Evolutionary conservation across 2,113 vertebrate species (phyloP).

Genomic region (Patagioenas fasciata): DNA sequence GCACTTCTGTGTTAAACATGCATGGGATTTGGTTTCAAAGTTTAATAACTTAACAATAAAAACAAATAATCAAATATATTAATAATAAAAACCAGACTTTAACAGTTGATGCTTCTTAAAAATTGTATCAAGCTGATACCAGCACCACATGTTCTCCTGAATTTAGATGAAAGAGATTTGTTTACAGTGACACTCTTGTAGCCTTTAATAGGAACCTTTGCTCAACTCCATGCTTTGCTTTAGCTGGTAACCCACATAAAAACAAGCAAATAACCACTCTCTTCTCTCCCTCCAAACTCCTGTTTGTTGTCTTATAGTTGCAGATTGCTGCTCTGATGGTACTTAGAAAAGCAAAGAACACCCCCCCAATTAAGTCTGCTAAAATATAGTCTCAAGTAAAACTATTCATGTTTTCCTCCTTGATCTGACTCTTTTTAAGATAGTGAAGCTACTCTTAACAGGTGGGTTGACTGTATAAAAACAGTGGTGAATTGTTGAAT

Average conservation of each 20-base stretch:
- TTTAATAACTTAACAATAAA: not conserved
- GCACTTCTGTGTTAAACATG: not conserved
- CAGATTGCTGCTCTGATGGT: not conserved
- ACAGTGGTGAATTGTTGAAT: not conserved
- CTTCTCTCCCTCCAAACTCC: not conserved
- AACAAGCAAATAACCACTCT: not conserved
- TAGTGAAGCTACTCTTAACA: not conserved
- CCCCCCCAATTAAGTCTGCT: not conserved
- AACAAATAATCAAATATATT: not conserved
- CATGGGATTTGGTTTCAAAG: not conserved
- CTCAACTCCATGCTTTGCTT: not conserved
- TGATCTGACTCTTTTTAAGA: not conserved
- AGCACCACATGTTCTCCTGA: not conserved
- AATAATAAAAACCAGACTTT: not conserved
- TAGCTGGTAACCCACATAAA: not conserved
- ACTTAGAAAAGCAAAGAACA: not conserved
- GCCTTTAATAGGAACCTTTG: not conserved
- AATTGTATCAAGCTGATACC: not conserved
- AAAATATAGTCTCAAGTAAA: not conserved
- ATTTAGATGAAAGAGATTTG: not conserved
- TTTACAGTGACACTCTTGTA: not conserved
- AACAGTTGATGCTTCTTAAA: not conserved
- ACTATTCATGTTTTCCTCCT: not conserved
- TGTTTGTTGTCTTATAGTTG: not conserved
- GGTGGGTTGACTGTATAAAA: not conserved